Base-by-base conservation (phyloP, 2,888 invertebrate genomes). In the Drosophila peninsularis region DNA sequence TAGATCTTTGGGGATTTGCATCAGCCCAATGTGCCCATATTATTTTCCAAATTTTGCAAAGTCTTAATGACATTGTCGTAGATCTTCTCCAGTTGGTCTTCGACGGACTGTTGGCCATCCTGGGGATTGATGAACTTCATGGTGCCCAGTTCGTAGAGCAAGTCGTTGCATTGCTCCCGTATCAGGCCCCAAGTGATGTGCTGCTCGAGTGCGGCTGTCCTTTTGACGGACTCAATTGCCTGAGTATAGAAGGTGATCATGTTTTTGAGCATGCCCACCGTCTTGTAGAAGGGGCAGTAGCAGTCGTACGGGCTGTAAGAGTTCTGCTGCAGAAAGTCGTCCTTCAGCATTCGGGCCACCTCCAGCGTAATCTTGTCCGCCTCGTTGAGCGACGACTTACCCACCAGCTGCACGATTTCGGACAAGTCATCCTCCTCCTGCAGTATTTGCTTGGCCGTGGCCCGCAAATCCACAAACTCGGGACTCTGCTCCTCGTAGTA, bases 251-350 rank as follows among this genome's bases (percentile, higher is more conserved):
- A 98, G 62, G 97, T 94, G 91, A 99, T 98, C 94, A 99, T 98
- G 94, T 99, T 99, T 92, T 95, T 95, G 90, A 99, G 93, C 99
- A 99, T 99, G 82, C 98, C 99, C 64, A 98, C 97, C 0, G 99
- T 99, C 94, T 99, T 99, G 94, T 99, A 99, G 95, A 99, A 99
- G 86, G 99, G 99, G 91, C 99, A 99, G 94, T 97, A 99, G 71
- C 98, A 95, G 93, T 98, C 98, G 93, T 98, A 98, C 2, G 96
- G 93, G 2, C 97, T 97, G 93, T 98, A 97, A 93, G 99, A 98
- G 95, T 99, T 99, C 93, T 99, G 99, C 93, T 99, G 99, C 90
- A 99, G 93, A 94, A 99, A 99, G 94, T 99, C 99, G 92, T 99
- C 99, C 92, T 99, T 99, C 71, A 99, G 94, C 83, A 99, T 94